Percentiles rank a stretch among this genome's conserved stretches.
Conservation (phyloP, 2,888 invertebrate species). For the Rosalia funebris region DNA sequence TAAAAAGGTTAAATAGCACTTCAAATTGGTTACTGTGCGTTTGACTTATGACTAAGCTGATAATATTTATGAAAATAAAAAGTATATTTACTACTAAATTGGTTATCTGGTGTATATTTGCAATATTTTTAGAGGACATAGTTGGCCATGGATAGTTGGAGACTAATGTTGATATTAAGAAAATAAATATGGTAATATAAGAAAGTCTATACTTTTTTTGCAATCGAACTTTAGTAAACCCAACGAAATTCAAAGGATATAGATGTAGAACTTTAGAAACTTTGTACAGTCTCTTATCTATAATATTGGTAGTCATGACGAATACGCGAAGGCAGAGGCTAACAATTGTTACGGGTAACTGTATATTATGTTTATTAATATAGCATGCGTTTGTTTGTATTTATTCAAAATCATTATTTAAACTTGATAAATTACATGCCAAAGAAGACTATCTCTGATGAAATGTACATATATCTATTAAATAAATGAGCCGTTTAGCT, state of each 20-base stretch:
- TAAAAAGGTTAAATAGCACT: neutral
- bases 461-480: too few species aligned
- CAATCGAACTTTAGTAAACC: neutral
- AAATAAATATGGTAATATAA: neutral
- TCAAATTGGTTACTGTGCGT: neutral
- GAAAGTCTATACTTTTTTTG: too few species aligned
- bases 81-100: conserved; percentile 1
- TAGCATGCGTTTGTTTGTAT: too few species aligned
- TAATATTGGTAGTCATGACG: too few species aligned
- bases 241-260: conserved; percentile 6
- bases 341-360: too few species aligned
- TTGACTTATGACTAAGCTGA: neutral
- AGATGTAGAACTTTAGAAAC: conserved; percentile 6
- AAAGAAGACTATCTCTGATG: too few species aligned
- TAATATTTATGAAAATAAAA: neutral
- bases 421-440: too few species aligned
- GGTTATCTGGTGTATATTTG: neutral
- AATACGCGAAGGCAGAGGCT: too few species aligned
- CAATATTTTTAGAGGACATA: neutral
- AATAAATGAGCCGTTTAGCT: too few species aligned
- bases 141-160: conserved; percentile 1
- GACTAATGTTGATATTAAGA: neutral
- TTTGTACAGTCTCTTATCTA: too few species aligned
- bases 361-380: too few species aligned
- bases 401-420: too few species aligned